A percentile compares a stretch with the other conserved stretches of the same genome.
Conservation (phyloP, 2,113 vertebrate species). For the Bufo gargarizans region DNA sequence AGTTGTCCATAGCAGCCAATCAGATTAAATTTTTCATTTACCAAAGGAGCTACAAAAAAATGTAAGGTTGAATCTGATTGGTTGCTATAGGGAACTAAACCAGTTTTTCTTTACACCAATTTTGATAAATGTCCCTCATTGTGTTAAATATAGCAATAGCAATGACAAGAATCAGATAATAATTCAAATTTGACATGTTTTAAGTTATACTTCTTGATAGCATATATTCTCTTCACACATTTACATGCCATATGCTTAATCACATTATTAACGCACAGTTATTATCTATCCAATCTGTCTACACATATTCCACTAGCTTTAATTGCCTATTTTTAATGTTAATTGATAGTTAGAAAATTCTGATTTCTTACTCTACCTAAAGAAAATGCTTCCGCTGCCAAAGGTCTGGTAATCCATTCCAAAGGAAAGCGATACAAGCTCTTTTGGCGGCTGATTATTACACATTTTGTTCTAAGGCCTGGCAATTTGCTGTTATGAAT, state of each 20-base stretch:
- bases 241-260: conserved; percentile 22
- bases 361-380: conserved; percentile 6
- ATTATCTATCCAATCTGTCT: conserved; percentile 37
- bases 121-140: too few species aligned
- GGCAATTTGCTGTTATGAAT: conserved; percentile 25
- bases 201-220: background rate
- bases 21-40: too few species aligned
- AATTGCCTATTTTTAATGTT: conserved; percentile 28
- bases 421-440: conserved; percentile 21
- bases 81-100: too few species aligned
- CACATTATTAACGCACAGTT: conserved; percentile 23
- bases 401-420: conserved; percentile 21
- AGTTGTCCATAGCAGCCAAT: too few species aligned
- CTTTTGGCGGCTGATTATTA: conserved; percentile 8
- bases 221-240: conserved; percentile 10
- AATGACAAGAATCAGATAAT: background rate
- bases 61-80: too few species aligned
- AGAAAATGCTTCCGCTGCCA: conserved; percentile 23
- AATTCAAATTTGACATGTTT: background rate
- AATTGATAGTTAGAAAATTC: conserved; percentile 25
- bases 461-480: conserved; percentile 11
- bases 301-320: conserved; percentile 13
- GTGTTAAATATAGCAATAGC: background rate
- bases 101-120: too few species aligned
- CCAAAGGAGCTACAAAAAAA: too few species aligned